phyloP scores from a whole-genome alignment of 2,797 vertebrate genomes.

The Platalea minor region DNA sequence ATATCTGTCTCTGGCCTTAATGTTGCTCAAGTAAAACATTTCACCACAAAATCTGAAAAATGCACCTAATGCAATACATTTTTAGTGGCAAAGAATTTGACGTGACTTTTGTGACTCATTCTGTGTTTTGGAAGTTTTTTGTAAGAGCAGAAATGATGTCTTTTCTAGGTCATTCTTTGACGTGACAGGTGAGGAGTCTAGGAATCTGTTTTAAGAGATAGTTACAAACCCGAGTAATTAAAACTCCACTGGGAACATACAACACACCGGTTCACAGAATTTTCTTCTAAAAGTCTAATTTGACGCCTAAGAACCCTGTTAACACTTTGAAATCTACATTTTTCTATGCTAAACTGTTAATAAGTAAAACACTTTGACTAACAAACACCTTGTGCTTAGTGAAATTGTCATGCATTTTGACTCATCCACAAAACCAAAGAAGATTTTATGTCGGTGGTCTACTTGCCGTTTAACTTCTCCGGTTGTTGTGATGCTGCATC shows the following conservation, averaged over 20 bases:
- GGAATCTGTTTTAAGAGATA: not conserved
- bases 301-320: not conserved
- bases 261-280: constrained; percentile 11
- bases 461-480: not conserved
- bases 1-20: not conserved
- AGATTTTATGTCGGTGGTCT: not conserved
- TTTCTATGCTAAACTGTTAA: constrained; percentile 35
- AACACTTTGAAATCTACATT: not conserved
- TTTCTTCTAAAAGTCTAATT: constrained; percentile 14
- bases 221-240: not conserved
- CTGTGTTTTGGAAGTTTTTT: not conserved
- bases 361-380: constrained; percentile 48
- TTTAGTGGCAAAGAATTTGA: not conserved
- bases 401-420: constrained; percentile 27
- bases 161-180: not conserved
- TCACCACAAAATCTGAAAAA: not conserved
- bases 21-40: not conserved
- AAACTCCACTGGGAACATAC: constrained; percentile 7
- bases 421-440: not conserved
- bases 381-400: not conserved
- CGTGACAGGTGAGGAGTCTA: not conserved
- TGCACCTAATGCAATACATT: not conserved
- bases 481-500: not conserved
- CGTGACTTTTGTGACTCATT: not conserved
- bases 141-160: not conserved